Percentiles rank a stretch among this genome's conserved stretches.
Conservation (phyloP, 2,113 vertebrate species). For the Diadophis punctatus region DNA sequence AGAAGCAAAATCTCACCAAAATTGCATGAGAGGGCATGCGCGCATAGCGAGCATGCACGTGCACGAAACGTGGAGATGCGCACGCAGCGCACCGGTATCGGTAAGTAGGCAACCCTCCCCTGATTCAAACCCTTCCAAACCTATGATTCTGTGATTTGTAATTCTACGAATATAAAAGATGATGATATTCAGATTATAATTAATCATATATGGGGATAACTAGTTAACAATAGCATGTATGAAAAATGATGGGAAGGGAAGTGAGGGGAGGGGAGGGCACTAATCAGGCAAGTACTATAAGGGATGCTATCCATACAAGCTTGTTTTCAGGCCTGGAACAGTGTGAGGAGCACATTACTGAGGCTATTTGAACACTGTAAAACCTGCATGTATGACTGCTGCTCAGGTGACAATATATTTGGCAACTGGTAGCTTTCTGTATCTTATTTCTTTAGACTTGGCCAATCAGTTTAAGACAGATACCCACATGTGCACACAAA, state of each 20-base stretch:
- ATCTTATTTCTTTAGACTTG: conserved; percentile 28
- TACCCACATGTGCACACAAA: not conserved
- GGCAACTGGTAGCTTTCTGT: conserved; percentile 40
- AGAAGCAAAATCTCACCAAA: too few relatives aligned
- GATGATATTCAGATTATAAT: not conserved
- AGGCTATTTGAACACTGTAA: conserved; percentile 38
- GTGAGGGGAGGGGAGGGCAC: not conserved
- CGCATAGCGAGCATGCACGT: too few relatives aligned
- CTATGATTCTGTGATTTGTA: not conserved
- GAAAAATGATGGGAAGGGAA: conserved; percentile 20
- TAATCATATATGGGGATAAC: not conserved
- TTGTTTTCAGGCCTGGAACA: conserved; percentile 37
- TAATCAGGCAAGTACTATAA: conserved; percentile 25
- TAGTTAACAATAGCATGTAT: not conserved
- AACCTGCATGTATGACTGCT: conserved; percentile 41
- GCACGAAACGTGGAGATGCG: too few relatives aligned
- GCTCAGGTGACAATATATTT: conserved; percentile 48
- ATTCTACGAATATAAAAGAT: not conserved
- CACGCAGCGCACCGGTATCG: too few relatives aligned
- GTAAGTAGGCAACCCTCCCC: too few relatives aligned
- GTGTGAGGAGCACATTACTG: conserved; percentile 23
- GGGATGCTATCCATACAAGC: conserved; percentile 15
- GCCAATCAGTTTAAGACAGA: conserved; percentile 43
- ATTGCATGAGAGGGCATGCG: too few relatives aligned
- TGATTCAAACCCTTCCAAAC: not conserved